Conservation (phyloP, 1,140 invertebrate genomes). For the Microplitis demolitor region DNA sequence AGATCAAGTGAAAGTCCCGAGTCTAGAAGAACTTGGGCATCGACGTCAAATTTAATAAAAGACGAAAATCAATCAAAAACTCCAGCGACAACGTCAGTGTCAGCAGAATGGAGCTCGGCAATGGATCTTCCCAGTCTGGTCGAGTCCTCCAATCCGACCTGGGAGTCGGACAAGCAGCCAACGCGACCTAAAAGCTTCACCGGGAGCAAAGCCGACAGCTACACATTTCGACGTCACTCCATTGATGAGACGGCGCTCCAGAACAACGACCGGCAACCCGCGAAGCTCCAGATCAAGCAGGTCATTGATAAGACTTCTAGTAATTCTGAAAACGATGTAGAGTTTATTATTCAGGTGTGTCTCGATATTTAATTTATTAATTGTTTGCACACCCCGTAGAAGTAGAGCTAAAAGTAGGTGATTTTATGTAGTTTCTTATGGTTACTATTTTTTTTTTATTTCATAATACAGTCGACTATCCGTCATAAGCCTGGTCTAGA, state of each 20-base stretch:
- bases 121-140: constrained; percentile 35
- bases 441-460: no score
- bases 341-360: constrained; percentile 58
- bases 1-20: constrained; percentile 41
- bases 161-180: background rate
- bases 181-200: constrained; percentile 39
- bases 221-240: constrained; percentile 41
- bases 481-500: no score
- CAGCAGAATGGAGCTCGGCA: constrained; percentile 37
- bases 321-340: constrained; percentile 52
- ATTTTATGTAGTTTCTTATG: background rate
- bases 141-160: background rate
- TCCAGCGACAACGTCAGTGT: constrained; percentile 34
- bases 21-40: constrained; percentile 60
- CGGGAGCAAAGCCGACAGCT: constrained; percentile 43
- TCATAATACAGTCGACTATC: no score
- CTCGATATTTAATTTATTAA: background rate
- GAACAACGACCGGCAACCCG: constrained; percentile 25
- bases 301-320: constrained; percentile 54
- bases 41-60: constrained; percentile 63
- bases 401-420: no score
- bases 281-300: constrained; percentile 54
- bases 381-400: no score
- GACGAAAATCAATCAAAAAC: constrained; percentile 39
- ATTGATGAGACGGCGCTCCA: constrained; percentile 33